phyloP scores from a whole-genome alignment of 2,113 vertebrate species.

The Rhadina sibilatrix region DNA sequence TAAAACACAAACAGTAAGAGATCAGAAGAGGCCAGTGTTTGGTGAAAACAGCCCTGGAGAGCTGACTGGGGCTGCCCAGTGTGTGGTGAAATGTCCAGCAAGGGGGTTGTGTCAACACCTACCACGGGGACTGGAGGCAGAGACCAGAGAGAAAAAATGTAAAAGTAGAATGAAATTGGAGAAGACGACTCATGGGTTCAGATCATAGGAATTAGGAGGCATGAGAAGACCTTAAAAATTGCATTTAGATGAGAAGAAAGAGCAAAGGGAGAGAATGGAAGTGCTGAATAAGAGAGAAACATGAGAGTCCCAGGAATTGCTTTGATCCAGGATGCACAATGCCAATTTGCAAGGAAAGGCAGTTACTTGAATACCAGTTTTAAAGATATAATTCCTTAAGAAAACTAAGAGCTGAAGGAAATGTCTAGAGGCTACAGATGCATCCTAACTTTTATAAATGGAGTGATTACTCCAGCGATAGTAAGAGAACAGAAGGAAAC shows the following conservation, averaged over 20 bases:
- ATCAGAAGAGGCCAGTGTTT: not conserved
- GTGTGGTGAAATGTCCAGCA: not conserved
- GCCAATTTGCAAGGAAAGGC: not conserved
- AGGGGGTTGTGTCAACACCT: not conserved
- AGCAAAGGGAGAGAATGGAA: not conserved
- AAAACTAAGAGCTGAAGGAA: not conserved
- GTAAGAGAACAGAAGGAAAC: not conserved
- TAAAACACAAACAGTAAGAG: not conserved
- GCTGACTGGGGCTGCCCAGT: not conserved
- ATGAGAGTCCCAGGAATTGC: not conserved
- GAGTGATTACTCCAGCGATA: not conserved
- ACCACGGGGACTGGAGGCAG: not conserved
- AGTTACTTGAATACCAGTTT: not conserved
- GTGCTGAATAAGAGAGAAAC: not conserved
- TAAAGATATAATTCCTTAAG: not conserved
- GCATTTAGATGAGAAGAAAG: not conserved
- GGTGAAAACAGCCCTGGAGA: not conserved
- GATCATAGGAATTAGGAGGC: not conserved
- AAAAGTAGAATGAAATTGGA: not conserved
- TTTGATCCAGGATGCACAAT: not conserved
- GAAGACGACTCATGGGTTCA: not conserved
- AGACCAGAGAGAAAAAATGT: fast-evolving
- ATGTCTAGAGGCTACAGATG: not conserved
- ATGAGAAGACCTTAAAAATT: not conserved
- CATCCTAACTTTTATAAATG: not conserved